phyloP scores from a whole-genome alignment of 1,140 invertebrate species.

The Probaryconus sp. region DNA sequence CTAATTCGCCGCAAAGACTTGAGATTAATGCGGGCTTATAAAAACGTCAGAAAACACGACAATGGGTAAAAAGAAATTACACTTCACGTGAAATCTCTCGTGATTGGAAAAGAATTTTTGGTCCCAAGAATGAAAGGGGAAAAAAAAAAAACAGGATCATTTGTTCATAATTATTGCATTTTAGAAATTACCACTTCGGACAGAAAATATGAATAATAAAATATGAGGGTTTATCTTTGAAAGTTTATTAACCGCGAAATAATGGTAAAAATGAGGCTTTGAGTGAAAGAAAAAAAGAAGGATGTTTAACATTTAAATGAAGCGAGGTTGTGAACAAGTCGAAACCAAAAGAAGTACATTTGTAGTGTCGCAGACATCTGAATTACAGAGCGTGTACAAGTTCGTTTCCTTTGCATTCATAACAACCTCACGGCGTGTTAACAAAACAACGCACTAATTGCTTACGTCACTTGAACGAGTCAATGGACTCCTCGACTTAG shows the following conservation, averaged over 20 bases:
- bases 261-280: too few relatives aligned
- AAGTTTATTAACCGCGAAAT: too few relatives aligned
- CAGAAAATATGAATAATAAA: not conserved
- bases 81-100: slow-evolving; percentile 7
- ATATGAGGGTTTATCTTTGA: too few relatives aligned
- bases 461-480: slow-evolving; percentile 75
- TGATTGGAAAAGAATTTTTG: slow-evolving; percentile 8
- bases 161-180: too few relatives aligned
- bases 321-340: slow-evolving; percentile 27
- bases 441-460: slow-evolving; percentile 77
- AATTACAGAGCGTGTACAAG: slow-evolving; percentile 34
- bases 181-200: too few relatives aligned
- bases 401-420: slow-evolving; percentile 49
- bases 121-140: not conserved
- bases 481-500: slow-evolving; percentile 69
- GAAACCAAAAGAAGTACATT: slow-evolving; percentile 29
- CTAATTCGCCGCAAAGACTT: slow-evolving; percentile 31
- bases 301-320: slow-evolving; percentile 43
- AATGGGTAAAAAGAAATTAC: slow-evolving; percentile 32
- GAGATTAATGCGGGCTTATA: slow-evolving; percentile 32
- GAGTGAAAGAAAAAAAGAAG: slow-evolving; percentile 43
- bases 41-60: slow-evolving; percentile 27
- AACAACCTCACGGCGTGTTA: slow-evolving; percentile 64
- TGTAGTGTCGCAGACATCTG: slow-evolving; percentile 30
- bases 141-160: slow-evolving; percentile 3